Conservation (phyloP, 2,888 invertebrate genomes). For the Polymixis flavicincta region DNA sequence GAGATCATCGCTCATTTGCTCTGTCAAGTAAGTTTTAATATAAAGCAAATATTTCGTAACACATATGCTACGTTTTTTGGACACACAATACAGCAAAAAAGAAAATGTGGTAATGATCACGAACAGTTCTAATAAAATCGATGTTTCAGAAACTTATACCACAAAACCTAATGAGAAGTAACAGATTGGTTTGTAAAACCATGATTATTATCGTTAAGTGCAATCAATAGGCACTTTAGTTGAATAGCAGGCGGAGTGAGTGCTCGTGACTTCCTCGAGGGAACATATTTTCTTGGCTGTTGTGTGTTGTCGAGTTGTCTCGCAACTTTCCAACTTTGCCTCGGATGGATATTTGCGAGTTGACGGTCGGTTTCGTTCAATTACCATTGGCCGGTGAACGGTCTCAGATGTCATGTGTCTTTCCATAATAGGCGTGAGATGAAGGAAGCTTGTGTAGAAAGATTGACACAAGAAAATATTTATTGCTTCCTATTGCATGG, state of each 20-base stretch:
- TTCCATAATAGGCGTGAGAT: constrained; percentile 42
- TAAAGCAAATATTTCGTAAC: constrained; percentile 52
- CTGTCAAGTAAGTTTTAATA: constrained; percentile 22
- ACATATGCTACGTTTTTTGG: constrained; percentile 19
- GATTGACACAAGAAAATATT: constrained; percentile 30
- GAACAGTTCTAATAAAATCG: constrained; percentile 15
- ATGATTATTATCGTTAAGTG: constrained; percentile 72
- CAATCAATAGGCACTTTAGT: constrained; percentile 79
- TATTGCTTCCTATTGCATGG: constrained; percentile 11
- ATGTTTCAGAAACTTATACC: constrained; percentile 42
- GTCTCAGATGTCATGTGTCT: constrained; percentile 65
- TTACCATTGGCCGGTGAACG: constrained; percentile 63
- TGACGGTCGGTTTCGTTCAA: constrained; percentile 68
- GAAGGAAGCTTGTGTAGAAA: constrained; percentile 34
- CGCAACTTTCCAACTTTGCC: constrained; percentile 83
- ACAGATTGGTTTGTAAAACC: constrained; percentile 61
- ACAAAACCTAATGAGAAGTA: constrained; percentile 52
- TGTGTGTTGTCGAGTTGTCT: constrained; percentile 73
- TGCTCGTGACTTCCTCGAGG: constrained; percentile 85
- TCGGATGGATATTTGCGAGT: constrained; percentile 60
- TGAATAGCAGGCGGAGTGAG: constrained; percentile 71
- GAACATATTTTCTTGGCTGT: constrained; percentile 78
- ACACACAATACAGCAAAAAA: background rate
- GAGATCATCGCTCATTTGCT: constrained; percentile 69
- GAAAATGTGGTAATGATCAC: constrained; percentile 2